Percentiles rank a stretch among this genome's conserved stretches.
These are phyloP conservation scores for Medauroidea extradentata DNA, from an alignment of 1,140 invertebrate genomes.

Conservation along the genomic window DNA sequence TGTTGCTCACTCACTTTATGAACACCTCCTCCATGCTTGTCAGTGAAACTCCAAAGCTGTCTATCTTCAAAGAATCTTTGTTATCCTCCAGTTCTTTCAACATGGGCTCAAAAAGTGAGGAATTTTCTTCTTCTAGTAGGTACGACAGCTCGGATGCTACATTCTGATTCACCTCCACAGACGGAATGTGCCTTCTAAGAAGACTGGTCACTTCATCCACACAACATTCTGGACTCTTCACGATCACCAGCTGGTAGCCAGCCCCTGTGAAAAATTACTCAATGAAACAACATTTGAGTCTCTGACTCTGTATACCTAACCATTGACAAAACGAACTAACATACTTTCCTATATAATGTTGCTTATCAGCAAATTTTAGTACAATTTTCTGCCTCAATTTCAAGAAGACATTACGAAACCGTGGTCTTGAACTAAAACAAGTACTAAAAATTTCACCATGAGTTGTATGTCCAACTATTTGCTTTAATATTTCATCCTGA, in stretches of 20 bases:
- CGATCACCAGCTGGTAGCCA: slow-evolving; percentile 55
- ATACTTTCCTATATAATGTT: too few relatives aligned
- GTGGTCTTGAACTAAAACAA: too few relatives aligned
- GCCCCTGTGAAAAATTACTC: too few relatives aligned
- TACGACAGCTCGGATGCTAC: slow-evolving; percentile 55
- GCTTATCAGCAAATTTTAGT: too few relatives aligned
- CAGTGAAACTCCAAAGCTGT: slow-evolving; percentile 52
- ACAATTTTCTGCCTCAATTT: too few relatives aligned
- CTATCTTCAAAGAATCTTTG: slow-evolving; percentile 44
- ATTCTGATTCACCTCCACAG: slow-evolving; percentile 47
- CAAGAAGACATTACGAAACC: too few relatives aligned
- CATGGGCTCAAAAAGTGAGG: slow-evolving; percentile 46
- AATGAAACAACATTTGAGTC: too few relatives aligned
- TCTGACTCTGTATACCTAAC: too few relatives aligned
- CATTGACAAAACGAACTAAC: too few relatives aligned
- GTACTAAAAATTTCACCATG: too few relatives aligned
- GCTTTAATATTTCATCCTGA: too few relatives aligned
- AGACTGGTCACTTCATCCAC: slow-evolving; percentile 49
- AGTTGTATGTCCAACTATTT: too few relatives aligned
- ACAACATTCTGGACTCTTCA: slow-evolving; percentile 50
- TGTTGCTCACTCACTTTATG: slow-evolving; percentile 41
- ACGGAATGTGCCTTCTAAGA: slow-evolving; percentile 52
- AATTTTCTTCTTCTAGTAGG: slow-evolving; percentile 48
- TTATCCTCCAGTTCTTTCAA: slow-evolving; percentile 47
- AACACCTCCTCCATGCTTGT: slow-evolving; percentile 64